Percentiles rank a stretch among this genome's conserved stretches.
phyloP scores from a whole-genome alignment of 1,140 invertebrate genomes.

The Lepidurus apus region DNA sequence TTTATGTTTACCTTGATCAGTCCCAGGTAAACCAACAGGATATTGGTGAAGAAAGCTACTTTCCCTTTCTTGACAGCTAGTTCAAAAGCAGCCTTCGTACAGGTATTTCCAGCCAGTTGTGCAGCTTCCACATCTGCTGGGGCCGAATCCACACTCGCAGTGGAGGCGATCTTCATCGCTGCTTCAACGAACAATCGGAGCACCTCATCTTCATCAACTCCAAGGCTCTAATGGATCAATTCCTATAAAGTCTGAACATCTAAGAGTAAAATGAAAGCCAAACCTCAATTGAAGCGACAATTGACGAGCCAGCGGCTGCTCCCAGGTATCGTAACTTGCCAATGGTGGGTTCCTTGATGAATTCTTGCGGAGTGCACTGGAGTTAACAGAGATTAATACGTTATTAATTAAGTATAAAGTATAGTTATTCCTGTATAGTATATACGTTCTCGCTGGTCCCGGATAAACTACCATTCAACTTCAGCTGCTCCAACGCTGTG shows the following conservation, averaged over 20 bases:
- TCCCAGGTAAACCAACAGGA: constrained; percentile 59
- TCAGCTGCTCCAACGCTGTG: constrained; percentile 34
- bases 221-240: constrained; percentile 44
- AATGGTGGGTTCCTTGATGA: constrained; percentile 39
- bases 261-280: not conserved
- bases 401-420: constrained; percentile 37
- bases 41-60: constrained; percentile 55
- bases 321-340: constrained; percentile 39
- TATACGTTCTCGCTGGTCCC: constrained; percentile 35
- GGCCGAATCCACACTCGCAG: constrained; percentile 51
- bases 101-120: constrained; percentile 49
- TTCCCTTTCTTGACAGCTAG: constrained; percentile 50
- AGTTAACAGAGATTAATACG: not conserved
- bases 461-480: constrained; percentile 31
- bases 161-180: constrained; percentile 53
- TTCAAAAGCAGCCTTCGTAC: constrained; percentile 56
- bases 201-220: constrained; percentile 48
- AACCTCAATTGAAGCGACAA: constrained; percentile 15
- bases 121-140: constrained; percentile 51
- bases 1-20: constrained; percentile 56
- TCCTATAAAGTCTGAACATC: constrained; percentile 34
- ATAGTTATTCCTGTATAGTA: constrained; percentile 38
- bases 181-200: constrained; percentile 38
- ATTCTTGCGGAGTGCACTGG: constrained; percentile 31
- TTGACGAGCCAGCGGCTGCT: not conserved